phyloP scores from a whole-genome alignment of 2,888 invertebrate species.

The Cenopis cana region DNA sequence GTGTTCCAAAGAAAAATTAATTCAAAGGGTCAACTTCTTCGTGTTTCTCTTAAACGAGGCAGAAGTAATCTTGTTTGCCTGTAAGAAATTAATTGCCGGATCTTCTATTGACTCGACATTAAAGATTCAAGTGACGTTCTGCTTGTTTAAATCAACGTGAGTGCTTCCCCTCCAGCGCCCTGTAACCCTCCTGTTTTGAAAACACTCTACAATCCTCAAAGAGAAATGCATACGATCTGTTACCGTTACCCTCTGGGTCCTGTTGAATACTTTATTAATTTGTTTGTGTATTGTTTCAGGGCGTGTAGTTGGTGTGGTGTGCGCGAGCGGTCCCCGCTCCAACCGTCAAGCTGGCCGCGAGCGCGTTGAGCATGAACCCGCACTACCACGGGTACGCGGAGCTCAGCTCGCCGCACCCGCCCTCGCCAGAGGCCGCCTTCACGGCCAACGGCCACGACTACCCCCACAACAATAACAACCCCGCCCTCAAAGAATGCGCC shows the following conservation, averaged over 20 bases:
- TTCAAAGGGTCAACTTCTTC: constrained; percentile 60
- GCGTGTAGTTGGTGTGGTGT: constrained; percentile 82
- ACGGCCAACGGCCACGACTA: constrained; percentile 86
- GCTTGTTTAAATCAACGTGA: constrained; percentile 37
- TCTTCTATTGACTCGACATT: constrained; percentile 43
- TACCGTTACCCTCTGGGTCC: background rate
- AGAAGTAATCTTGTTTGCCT: constrained; percentile 46
- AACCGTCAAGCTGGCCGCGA: constrained; percentile 94
- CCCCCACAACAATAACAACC: constrained; percentile 86
- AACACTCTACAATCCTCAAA: constrained; percentile 1
- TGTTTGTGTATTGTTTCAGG: constrained; percentile 64
- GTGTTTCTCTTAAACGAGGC: constrained; percentile 49
- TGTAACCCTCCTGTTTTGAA: constrained; percentile 15
- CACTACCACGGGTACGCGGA: constrained; percentile 95
- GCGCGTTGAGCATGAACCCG: constrained; percentile 95
- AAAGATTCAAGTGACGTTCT: constrained; percentile 42
- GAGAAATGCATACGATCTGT: background rate
- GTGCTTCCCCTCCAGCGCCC: constrained; percentile 28
- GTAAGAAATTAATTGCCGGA: constrained; percentile 47
- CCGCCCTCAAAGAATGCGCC: constrained; percentile 91
- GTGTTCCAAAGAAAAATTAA: constrained; percentile 62
- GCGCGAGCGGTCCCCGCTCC: constrained; percentile 83
- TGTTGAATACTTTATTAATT: background rate
- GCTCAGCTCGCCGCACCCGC: constrained; percentile 91
- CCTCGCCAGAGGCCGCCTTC: constrained; percentile 90